Evolutionary conservation across 2,113 vertebrate genomes (phyloP).

Genomic region (Erythrolamprus reginae): DNA sequence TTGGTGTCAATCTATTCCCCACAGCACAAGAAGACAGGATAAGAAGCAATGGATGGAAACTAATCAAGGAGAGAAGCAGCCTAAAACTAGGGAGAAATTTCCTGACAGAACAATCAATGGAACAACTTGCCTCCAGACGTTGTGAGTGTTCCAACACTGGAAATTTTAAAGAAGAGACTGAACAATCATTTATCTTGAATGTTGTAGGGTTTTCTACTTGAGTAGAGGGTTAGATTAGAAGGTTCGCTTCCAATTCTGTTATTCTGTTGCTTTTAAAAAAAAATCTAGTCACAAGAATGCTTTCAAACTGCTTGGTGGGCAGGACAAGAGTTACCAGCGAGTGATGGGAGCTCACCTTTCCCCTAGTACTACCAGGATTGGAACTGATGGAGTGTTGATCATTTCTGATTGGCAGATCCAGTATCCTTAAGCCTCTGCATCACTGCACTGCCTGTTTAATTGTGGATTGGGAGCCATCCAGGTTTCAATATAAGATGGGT

Average conservation of each 20-base stretch:
- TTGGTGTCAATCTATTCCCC: background rate
- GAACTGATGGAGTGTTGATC: background rate
- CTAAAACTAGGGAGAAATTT: background rate
- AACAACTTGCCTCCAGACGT: background rate
- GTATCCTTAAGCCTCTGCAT: background rate
- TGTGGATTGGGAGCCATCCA: background rate
- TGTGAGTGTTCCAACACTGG: background rate
- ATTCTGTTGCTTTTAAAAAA: background rate
- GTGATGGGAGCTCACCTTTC: background rate
- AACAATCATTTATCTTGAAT: background rate
- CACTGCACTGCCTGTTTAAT: background rate
- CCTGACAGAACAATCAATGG: background rate
- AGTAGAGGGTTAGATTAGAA: background rate
- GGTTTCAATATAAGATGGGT: background rate
- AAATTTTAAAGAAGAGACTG: background rate
- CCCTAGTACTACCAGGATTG: background rate
- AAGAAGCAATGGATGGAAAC: background rate
- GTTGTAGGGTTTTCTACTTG: background rate
- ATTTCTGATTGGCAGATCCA: background rate
- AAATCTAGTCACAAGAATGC: background rate
- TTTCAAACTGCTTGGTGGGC: background rate
- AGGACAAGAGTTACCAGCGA: background rate
- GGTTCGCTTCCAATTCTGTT: background rate
- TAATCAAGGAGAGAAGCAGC: background rate
- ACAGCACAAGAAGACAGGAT: background rate